Percentiles rank a stretch among this genome's conserved stretches.
Conservation (phyloP, 2,888 invertebrate genomes). For the Panzeria rudis region DNA sequence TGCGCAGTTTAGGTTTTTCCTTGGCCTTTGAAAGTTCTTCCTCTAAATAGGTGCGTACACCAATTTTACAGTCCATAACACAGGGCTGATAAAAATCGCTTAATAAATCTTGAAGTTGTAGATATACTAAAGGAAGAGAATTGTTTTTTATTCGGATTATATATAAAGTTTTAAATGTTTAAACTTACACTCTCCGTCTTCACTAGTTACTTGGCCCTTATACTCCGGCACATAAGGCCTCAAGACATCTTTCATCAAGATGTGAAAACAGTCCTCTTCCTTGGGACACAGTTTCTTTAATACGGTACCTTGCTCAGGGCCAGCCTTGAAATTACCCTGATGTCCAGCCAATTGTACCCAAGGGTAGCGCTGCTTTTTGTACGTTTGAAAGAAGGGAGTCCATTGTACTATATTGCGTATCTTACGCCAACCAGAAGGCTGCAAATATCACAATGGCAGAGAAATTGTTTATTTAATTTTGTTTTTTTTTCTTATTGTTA, state of each 20-base stretch:
- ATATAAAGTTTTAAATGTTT: background rate
- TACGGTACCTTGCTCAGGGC: conserved; percentile 96
- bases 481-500: conserved; percentile 8
- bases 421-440: conserved; percentile 97
- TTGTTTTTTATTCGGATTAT: too few species aligned
- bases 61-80: conserved; percentile 99
- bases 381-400: conserved; percentile 98
- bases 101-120: conserved; percentile 96
- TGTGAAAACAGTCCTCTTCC: conserved; percentile 94
- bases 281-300: conserved; percentile 95
- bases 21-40: conserved; percentile 97
- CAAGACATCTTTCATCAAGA: conserved; percentile 92
- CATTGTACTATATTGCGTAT: conserved; percentile 97
- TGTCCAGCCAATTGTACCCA: conserved; percentile 98
- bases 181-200: conserved; percentile 89
- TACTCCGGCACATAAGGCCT: conserved; percentile 96
- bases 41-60: conserved; percentile 96
- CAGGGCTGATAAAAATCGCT: conserved; percentile 96
- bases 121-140: conserved; percentile 85
- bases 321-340: conserved; percentile 97
- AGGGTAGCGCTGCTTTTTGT: conserved; percentile 97
- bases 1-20: conserved; percentile 95
- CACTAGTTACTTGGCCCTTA: conserved; percentile 92
- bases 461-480: conserved; percentile 10
- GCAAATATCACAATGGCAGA: conserved; percentile 81